Percentiles rank a stretch among this genome's conserved stretches.
Conservation (phyloP, 1,140 invertebrate species). For the Pseudomyrmex cubaensis region DNA sequence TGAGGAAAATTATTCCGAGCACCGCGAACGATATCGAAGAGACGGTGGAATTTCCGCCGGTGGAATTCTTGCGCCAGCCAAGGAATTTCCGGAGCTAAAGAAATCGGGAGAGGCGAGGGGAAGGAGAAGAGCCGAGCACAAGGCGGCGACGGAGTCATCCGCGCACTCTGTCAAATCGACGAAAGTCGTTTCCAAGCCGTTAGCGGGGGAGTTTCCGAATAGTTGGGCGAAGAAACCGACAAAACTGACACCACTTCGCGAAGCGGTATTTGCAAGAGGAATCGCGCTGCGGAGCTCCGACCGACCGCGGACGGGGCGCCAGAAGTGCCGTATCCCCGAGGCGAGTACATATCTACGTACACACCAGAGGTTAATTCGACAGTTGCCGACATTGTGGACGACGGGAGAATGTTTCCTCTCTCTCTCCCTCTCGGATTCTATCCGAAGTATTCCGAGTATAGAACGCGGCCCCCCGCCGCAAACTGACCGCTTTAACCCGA, state of each 20-base stretch:
- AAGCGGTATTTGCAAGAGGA: slow-evolving; percentile 58
- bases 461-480: slow-evolving; percentile 17
- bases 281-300: slow-evolving; percentile 46
- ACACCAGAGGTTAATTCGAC: slow-evolving; percentile 66
- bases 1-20: slow-evolving; percentile 36
- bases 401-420: slow-evolving; percentile 68
- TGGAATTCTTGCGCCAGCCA: slow-evolving; percentile 49
- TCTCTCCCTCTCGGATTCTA: slow-evolving; percentile 52
- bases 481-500: slow-evolving; percentile 44
- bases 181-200: slow-evolving; percentile 54
- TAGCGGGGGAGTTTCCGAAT: slow-evolving; percentile 56
- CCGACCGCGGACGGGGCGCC: slow-evolving; percentile 37
- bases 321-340: slow-evolving; percentile 56
- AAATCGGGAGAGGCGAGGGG: slow-evolving; percentile 33
- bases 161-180: slow-evolving; percentile 59
- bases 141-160: not conserved
- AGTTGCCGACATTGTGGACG: slow-evolving; percentile 65
- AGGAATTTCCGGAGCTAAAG: slow-evolving; percentile 53
- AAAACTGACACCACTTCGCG: slow-evolving; percentile 69
- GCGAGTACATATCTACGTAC: slow-evolving; percentile 56
- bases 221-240: slow-evolving; percentile 69
- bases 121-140: not conserved
- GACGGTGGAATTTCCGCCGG: slow-evolving; percentile 52
- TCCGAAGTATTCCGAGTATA: slow-evolving; percentile 67
- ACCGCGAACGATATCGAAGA: slow-evolving; percentile 28